Base-by-base conservation (phyloP, 1,140 invertebrate genomes). In the Eurosta solidaginis region DNA sequence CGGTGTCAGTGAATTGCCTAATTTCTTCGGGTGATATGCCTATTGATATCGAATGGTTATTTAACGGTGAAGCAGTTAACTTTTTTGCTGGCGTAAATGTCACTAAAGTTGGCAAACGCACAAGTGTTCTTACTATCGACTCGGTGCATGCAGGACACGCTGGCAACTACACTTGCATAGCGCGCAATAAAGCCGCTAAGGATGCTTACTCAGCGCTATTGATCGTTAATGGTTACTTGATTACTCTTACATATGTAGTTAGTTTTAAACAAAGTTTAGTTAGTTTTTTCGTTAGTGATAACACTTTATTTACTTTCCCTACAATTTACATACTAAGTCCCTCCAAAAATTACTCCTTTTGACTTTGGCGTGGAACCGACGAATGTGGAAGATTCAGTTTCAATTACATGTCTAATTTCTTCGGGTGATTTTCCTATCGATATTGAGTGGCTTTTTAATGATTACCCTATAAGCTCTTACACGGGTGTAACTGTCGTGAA, bases 381-480 rank as follows among this genome's bases (percentile, higher is more conserved):
- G n/a, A 94, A 95, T 88, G 93, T 92, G 84, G 94, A 94, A 80
- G 93, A 95, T 84, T 91, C 93, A 54, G 92, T 93, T 73, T 93
- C 94, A 49, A 90, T 94, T 40, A 92, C 91, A 80, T 96, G 94
- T 88, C 90, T 93, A 14, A 92, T 96, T 52, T 91, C 92, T 74
- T 93, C 93, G 83, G 94, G 94, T 42, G 94, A 95, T 87, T 88
- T 92, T 80, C 94, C 94, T 5, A 90, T 95, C 73, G 90, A 92
- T 79, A 93, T 96, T 79, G 90, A 91, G 78, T 96, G 94, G 94
- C 89, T 91, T 79, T 94, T 95, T 83, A 93, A 95, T 87, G 93
- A 91, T 74, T 90, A 91, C 80, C 89, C 90, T 76, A 90, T 92
- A 81, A 90, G 90, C 80, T 89, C 91, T 52, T 90, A 92, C 88